Conservation (phyloP, 2,797 vertebrate genomes). For the Heliangelus exortis region DNA sequence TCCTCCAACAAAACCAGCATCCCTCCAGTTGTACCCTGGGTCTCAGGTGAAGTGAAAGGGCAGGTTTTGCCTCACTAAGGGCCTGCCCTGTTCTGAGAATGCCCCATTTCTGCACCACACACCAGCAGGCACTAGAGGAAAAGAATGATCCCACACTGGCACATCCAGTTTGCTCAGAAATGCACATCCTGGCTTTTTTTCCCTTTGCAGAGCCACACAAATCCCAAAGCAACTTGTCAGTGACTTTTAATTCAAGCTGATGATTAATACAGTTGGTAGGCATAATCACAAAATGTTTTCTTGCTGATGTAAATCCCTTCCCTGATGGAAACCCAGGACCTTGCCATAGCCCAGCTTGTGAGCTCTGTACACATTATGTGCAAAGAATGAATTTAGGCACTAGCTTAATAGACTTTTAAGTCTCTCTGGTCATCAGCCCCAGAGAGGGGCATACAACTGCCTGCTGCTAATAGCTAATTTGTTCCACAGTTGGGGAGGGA, state of each 20-base stretch:
- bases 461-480: slow-evolving; percentile 36
- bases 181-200: neutral
- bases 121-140: neutral
- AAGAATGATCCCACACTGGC: neutral
- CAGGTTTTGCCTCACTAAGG: neutral
- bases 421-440: neutral
- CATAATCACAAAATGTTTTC: slow-evolving; percentile 31
- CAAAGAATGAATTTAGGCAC: slow-evolving; percentile 13
- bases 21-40: rapidly evolving
- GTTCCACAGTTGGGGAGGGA: neutral
- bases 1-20: neutral
- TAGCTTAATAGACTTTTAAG: slow-evolving; percentile 40
- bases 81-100: neutral
- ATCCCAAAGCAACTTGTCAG: slow-evolving; percentile 39
- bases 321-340: neutral
- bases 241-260: slow-evolving; percentile 29
- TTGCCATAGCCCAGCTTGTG: neutral
- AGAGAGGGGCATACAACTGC: slow-evolving; percentile 15
- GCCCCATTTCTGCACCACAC: neutral
- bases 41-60: neutral
- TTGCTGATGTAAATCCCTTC: slow-evolving; percentile 15
- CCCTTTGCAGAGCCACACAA: neutral
- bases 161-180: neutral
- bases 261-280: slow-evolving; percentile 37
- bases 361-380: neutral